Evolutionary conservation across 2,797 vertebrate species (phyloP).

Genomic region (Adrianichthys oophorus): DNA sequence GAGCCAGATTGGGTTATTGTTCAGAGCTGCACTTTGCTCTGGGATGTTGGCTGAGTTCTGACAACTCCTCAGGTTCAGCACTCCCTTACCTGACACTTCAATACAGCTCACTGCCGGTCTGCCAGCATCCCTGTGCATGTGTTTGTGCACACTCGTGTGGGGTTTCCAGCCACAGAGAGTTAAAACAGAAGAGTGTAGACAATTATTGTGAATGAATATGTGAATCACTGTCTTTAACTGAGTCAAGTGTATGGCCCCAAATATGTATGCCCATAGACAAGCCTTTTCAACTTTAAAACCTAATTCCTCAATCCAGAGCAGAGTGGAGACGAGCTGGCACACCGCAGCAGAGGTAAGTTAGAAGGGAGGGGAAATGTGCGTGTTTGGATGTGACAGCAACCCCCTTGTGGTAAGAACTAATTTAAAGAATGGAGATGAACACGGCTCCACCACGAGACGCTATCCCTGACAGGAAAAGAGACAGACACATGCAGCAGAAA

Average conservation of each 20-base stretch:
- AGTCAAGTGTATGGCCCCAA: neutral
- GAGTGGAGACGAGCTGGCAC: slow-evolving; percentile 64
- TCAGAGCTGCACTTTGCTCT: slow-evolving; percentile 43
- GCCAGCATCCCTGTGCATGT: slow-evolving; percentile 10
- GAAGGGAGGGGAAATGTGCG: slow-evolving; percentile 33
- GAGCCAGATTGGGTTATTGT: slow-evolving; percentile 48
- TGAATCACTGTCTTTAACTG: slow-evolving; percentile 10
- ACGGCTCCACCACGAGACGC: slow-evolving; percentile 57
- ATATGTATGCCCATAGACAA: slow-evolving; percentile 6
- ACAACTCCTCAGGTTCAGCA: slow-evolving; percentile 62
- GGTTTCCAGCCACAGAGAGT: slow-evolving; percentile 5
- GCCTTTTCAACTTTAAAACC: slow-evolving; percentile 49
- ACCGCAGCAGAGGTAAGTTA: slow-evolving; percentile 50
- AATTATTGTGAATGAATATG: slow-evolving; percentile 29
- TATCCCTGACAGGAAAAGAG: slow-evolving; percentile 54
- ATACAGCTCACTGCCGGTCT: slow-evolving; percentile 44
- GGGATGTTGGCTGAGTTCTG: slow-evolving; percentile 61
- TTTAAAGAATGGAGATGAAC: slow-evolving; percentile 75
- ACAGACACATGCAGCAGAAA: slow-evolving; percentile 18
- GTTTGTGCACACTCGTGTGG: slow-evolving; percentile 16
- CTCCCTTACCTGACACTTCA: slow-evolving; percentile 66
- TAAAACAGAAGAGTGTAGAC: slow-evolving; percentile 19
- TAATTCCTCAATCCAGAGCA: slow-evolving; percentile 70
- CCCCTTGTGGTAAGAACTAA: slow-evolving; percentile 74
- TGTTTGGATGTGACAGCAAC: slow-evolving; percentile 49